Evolutionary conservation across 2,113 vertebrate genomes (phyloP).

Genomic region (Oncorhynchus nerka): DNA sequence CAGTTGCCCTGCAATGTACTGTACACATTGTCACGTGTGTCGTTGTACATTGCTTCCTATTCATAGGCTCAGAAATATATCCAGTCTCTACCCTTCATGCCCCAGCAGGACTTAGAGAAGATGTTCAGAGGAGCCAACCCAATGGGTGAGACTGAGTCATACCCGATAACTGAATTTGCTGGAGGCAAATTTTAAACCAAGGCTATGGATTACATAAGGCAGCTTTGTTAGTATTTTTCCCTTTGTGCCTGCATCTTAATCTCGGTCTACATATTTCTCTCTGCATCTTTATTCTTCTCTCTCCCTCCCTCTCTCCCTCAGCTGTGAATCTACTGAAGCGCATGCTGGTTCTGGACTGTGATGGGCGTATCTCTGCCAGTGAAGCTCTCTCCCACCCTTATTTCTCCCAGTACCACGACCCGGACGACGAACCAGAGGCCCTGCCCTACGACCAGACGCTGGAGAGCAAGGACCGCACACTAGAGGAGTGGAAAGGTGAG

Average conservation of each 20-base stretch:
- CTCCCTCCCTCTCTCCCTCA: constrained; percentile 41
- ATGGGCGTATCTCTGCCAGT: constrained; percentile 87
- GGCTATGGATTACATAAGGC: not conserved
- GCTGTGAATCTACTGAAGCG: constrained; percentile 93
- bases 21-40: constrained; percentile 2
- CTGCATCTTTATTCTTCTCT: not conserved
- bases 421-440: constrained; percentile 91
- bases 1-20: not conserved
- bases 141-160: constrained; percentile 76
- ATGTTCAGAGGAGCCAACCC: constrained; percentile 93
- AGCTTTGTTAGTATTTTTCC: not conserved
- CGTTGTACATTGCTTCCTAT: constrained; percentile 22
- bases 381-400: constrained; percentile 91
- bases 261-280: not conserved
- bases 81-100: constrained; percentile 95
- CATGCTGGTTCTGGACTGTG: constrained; percentile 96
- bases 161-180: not conserved
- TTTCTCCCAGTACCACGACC: constrained; percentile 96
- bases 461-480: constrained; percentile 88
- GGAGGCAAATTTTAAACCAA: not conserved
- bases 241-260: not conserved
- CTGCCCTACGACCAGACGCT: constrained; percentile 88
- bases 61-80: constrained; percentile 95
- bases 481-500: constrained; percentile 97
- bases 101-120: constrained; percentile 91